Conservation (phyloP, 2,113 vertebrate genomes). For the Ursus arctos region DNA sequence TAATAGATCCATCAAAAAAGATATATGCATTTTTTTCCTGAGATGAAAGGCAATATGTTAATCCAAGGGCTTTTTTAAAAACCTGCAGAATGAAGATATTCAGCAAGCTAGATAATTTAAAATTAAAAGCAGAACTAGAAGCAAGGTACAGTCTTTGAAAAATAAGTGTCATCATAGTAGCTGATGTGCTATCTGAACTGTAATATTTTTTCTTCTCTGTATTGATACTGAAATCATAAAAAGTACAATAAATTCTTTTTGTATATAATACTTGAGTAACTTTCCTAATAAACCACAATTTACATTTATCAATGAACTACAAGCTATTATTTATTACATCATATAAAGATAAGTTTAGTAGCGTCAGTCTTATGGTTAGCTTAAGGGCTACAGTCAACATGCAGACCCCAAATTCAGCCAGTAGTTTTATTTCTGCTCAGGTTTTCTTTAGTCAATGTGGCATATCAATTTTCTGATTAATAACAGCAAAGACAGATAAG, state of each 20-base stretch:
- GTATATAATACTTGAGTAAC: neutral
- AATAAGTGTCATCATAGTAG: neutral
- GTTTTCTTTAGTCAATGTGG: neutral
- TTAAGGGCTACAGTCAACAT: neutral
- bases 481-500: neutral
- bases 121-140: slow-evolving; percentile 24
- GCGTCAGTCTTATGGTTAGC: neutral
- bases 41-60: neutral
- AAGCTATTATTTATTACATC: neutral
- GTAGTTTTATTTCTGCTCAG: neutral
- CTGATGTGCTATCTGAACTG: neutral
- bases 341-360: neutral
- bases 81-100: neutral
- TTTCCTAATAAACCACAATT: neutral
- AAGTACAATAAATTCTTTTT: neutral
- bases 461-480: neutral
- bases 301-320: neutral
- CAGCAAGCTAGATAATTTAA: slow-evolving; percentile 16
- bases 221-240: neutral
- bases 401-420: neutral
- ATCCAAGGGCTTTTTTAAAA: neutral
- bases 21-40: neutral
- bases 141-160: neutral
- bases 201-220: neutral
- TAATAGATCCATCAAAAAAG: neutral